Conservation (phyloP, 2,113 vertebrate genomes). For the Thalassoma bifasciatum region DNA sequence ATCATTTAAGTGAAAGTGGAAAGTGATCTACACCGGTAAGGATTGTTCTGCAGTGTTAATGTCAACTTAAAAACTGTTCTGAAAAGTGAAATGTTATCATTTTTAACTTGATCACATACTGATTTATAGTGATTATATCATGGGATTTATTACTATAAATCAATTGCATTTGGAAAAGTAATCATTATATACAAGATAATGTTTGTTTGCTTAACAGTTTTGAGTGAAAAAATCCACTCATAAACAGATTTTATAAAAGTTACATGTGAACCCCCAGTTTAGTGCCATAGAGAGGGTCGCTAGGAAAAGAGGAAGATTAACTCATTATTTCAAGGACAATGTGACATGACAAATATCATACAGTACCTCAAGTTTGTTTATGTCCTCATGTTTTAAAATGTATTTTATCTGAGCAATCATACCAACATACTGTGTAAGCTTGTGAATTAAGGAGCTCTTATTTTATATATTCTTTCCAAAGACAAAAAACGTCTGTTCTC, state of each 20-base stretch:
- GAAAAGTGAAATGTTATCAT: too few relatives aligned
- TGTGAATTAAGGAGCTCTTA: background rate
- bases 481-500: slow-evolving; percentile 14
- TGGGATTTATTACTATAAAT: too few relatives aligned
- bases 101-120: too few relatives aligned
- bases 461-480: slow-evolving; percentile 17
- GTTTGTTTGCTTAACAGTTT: too few relatives aligned
- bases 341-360: background rate
- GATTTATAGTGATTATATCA: too few relatives aligned
- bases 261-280: background rate
- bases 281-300: slow-evolving; percentile 7
- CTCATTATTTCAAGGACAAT: background rate
- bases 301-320: background rate
- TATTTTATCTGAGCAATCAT: background rate
- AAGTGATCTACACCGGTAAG: too few relatives aligned
- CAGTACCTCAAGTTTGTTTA: background rate
- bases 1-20: too few relatives aligned
- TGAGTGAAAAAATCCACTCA: background rate
- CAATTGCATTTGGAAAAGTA: too few relatives aligned
- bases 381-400: background rate
- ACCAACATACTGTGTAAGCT: background rate
- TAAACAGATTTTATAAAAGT: background rate
- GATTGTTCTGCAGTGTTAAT: too few relatives aligned
- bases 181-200: too few relatives aligned
- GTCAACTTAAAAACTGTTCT: too few relatives aligned